Evolutionary conservation across 1,140 invertebrate genomes (phyloP).

Genomic region (Drosophila nigrodunni): DNA sequence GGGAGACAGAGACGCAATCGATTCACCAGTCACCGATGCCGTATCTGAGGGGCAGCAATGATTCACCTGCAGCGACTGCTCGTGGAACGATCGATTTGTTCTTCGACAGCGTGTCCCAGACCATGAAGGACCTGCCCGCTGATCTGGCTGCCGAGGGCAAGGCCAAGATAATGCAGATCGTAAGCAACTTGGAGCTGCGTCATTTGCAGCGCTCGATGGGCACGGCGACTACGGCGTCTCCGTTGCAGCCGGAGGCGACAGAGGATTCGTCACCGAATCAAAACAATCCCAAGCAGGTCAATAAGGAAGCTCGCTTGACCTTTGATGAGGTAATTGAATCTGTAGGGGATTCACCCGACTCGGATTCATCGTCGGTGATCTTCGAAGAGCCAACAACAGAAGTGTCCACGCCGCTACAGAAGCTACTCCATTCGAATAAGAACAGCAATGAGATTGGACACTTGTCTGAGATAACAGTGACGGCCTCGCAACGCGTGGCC

Average conservation of each 20-base stretch:
- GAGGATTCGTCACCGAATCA: not conserved
- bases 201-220: conserved; percentile 41
- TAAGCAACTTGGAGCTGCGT: conserved; percentile 68
- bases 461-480: conserved; percentile 3
- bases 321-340: not conserved
- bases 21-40: not conserved
- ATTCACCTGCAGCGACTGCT: not conserved
- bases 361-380: not conserved
- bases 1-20: not conserved
- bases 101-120: conserved; percentile 74
- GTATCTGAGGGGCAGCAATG: not conserved
- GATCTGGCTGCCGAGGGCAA: conserved; percentile 77
- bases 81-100: conserved; percentile 69
- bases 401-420: no score
- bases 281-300: not conserved
- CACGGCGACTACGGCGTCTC: not conserved
- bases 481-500: not conserved
- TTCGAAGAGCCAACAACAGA: conserved; percentile 6
- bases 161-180: conserved; percentile 75
- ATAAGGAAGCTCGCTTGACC: not conserved
- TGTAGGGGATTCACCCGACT: conserved; percentile 1
- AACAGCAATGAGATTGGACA: conserved; percentile 1
- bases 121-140: conserved; percentile 65
- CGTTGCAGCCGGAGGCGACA: not conserved
- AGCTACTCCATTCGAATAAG: not conserved